These are phyloP conservation scores for Alces alces DNA, from an alignment of 2,113 vertebrate genomes.

Conservation along the genomic window DNA sequence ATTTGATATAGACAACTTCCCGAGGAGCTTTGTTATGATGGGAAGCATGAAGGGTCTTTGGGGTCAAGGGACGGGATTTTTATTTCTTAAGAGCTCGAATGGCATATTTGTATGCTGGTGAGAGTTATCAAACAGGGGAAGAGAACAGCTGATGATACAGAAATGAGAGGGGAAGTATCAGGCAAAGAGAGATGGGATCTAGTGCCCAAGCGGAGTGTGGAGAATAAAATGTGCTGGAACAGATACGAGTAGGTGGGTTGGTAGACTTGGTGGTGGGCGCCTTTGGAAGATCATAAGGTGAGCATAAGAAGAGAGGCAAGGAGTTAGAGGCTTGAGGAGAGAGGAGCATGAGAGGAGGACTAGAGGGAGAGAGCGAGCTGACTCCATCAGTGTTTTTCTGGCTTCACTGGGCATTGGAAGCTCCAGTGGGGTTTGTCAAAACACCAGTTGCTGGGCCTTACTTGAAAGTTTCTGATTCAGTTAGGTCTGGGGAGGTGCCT, in stretches of 20 bases:
- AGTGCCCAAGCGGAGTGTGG: neutral
- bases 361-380: neutral
- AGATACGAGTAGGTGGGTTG: neutral
- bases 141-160: neutral
- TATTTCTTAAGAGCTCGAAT: neutral
- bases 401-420: neutral
- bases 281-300: neutral
- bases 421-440: neutral
- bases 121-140: neutral
- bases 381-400: neutral
- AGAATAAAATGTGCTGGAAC: neutral
- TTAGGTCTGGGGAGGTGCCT: neutral
- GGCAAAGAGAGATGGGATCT: neutral
- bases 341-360: accelerated
- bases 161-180: neutral
- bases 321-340: neutral
- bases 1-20: neutral
- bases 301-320: neutral
- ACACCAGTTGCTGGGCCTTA: neutral
- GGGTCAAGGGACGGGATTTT: neutral
- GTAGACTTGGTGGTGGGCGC: neutral
- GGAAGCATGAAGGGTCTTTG: neutral
- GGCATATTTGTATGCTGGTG: neutral
- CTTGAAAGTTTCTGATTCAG: neutral
- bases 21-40: neutral